Conservation (phyloP, 2,113 vertebrate genomes). For the Aegotheles bennettii region DNA sequence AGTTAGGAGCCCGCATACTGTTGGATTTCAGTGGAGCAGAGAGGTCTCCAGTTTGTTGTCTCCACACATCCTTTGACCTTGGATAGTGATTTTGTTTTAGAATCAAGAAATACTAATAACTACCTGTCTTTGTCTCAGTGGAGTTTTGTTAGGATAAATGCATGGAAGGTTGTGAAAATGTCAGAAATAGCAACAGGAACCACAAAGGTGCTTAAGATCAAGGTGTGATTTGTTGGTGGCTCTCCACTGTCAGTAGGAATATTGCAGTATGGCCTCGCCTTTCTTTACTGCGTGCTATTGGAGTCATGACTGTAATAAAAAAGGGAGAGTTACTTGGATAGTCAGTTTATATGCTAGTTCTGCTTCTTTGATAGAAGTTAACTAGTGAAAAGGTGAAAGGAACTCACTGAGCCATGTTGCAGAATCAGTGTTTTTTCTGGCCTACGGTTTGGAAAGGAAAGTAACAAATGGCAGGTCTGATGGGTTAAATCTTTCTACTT, state of each 20-base stretch:
- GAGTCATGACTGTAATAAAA: neutral
- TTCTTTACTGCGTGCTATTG: neutral
- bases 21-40: neutral
- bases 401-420: neutral
- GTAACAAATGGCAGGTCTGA: neutral
- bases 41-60: neutral
- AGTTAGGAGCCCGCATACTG: neutral
- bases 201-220: neutral
- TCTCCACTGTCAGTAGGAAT: fast-evolving
- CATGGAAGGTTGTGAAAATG: neutral
- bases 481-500: neutral
- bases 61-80: neutral
- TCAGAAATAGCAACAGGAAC: neutral
- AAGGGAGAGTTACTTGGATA: neutral
- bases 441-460: neutral
- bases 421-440: neutral
- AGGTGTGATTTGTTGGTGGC: neutral
- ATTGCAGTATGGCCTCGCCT: neutral
- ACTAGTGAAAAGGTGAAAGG: neutral
- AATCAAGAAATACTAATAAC: neutral
- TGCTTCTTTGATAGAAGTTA: neutral
- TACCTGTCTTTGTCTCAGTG: neutral
- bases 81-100: neutral
- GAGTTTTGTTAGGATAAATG: neutral
- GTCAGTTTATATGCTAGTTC: neutral